Percentiles rank a stretch among this genome's conserved stretches.
These are phyloP conservation scores for Alcedo atthis DNA, from an alignment of 2,797 vertebrate species.

Conservation along the genomic window DNA sequence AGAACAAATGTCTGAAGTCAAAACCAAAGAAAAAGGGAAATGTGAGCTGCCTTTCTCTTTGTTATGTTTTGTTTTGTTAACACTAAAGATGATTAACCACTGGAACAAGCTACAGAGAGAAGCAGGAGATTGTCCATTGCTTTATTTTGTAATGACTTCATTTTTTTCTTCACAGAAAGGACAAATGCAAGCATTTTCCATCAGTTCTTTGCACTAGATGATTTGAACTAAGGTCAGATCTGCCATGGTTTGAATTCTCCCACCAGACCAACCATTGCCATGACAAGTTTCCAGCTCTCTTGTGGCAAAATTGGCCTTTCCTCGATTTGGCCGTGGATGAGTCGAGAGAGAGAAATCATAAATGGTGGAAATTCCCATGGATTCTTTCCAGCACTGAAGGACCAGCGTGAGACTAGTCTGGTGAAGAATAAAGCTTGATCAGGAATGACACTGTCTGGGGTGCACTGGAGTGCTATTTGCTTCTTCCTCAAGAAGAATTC, in stretches of 20 bases:
- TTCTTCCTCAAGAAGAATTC: constrained; percentile 17
- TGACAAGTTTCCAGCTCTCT: neutral
- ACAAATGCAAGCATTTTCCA: constrained; percentile 12
- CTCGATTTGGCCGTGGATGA: neutral
- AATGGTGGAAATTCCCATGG: neutral
- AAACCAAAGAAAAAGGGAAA: constrained; percentile 55
- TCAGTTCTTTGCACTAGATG: neutral
- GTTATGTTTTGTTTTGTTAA: neutral
- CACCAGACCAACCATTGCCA: neutral
- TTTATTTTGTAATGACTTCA: constrained; percentile 38
- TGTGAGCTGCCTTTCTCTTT: neutral
- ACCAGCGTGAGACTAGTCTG: neutral
- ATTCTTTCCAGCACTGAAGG: neutral
- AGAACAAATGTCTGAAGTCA: constrained; percentile 44
- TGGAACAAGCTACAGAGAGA: constrained; percentile 50
- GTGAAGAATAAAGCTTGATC: neutral
- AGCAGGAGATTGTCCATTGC: neutral
- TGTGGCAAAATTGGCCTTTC: neutral
- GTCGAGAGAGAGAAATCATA: neutral
- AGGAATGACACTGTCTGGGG: neutral
- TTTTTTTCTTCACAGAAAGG: constrained; percentile 5
- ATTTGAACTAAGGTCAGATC: neutral
- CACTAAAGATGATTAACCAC: neutral
- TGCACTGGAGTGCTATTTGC: neutral
- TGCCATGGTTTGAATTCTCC: neutral